Evolutionary conservation across 1,140 invertebrate genomes (phyloP), one percentile per base, ranked within the genome.

Genomic region (Drosophila sproati): DNA sequence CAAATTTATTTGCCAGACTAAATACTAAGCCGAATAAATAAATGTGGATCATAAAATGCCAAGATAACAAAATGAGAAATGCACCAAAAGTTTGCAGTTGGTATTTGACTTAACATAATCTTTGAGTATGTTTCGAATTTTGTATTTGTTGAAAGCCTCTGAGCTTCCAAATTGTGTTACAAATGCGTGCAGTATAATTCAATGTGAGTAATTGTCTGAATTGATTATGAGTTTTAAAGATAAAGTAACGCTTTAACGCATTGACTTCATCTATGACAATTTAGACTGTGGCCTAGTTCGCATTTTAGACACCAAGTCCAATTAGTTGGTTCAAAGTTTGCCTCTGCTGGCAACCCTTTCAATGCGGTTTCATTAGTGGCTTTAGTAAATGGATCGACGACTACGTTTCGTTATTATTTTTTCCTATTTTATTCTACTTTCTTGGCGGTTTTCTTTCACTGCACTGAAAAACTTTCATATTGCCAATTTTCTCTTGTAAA

Each of bases 291-390:
- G 41, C 4, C 52, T 72, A 10, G 12, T 57, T 73, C 54, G 54
- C 57, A 45, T 45, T 67, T 57, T 59, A 37, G 41, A 28, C 61
- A 54, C 61, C 70, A 73, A 73, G 68, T 73, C 61, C 70, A 73
- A 73, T 73, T 73, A 73, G 57, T 51, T 35, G 55, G 64, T 55
- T 73, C 48, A 66, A 73, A 61, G 59, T 63, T 71, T 61, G 41
- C 59, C 61, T 47, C 43, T 73, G 59, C 39, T 52, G 31, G 66
- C 37, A 60, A 63, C 77, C 82, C 68, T 64, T 74, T 80, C 82
- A 87, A 78, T 79, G 82, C 48, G 82, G 82, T 87, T 79, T 86
- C 82, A 86, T 86, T 86, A 86, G 82, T 73, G 79, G 83, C 71
- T 48, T 48, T 70, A 76, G 63, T 78, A 78, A 86, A 87, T 86